phyloP scores from a whole-genome alignment of 1,140 invertebrate species.

The Achroia grisella region DNA sequence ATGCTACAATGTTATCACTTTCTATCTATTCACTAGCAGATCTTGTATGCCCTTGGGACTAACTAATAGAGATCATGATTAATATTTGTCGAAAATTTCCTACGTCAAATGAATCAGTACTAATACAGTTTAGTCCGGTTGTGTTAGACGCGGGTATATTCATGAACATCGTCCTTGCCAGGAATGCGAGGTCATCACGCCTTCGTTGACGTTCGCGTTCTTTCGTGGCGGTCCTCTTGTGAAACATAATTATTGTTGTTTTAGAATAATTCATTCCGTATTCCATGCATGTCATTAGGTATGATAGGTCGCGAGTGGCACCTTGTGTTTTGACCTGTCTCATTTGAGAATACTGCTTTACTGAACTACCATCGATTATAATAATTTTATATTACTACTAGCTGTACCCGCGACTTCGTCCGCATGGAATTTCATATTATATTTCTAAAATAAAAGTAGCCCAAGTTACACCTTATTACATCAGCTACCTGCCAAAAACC shows the following conservation, averaged over 20 bases:
- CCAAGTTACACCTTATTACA: no score
- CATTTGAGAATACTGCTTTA: background rate
- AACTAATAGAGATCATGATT: no score
- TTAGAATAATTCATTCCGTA: slow-evolving; percentile 46
- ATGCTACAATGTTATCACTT: no score
- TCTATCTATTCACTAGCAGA: no score
- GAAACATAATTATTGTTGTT: slow-evolving; percentile 49
- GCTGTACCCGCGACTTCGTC: no score
- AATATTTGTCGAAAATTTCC: background rate
- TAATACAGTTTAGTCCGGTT: slow-evolving; percentile 16
- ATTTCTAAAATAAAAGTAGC: no score
- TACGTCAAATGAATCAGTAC: slow-evolving; percentile 15
- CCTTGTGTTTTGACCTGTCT: slow-evolving; percentile 19
- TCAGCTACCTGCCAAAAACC: no score
- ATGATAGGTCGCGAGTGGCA: slow-evolving; percentile 22
- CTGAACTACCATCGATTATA: background rate
- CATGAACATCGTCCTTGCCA: slow-evolving; percentile 64
- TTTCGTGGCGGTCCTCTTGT: slow-evolving; percentile 49
- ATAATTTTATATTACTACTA: no score
- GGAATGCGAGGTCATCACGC: slow-evolving; percentile 69
- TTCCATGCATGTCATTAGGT: slow-evolving; percentile 49
- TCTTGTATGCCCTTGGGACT: no score
- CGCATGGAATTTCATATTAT: no score
- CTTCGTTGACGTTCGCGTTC: slow-evolving; percentile 42
- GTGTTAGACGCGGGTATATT: slow-evolving; percentile 19